Base-by-base conservation (phyloP, 1,140 invertebrate species). In the Leucophenga varia region DNA sequence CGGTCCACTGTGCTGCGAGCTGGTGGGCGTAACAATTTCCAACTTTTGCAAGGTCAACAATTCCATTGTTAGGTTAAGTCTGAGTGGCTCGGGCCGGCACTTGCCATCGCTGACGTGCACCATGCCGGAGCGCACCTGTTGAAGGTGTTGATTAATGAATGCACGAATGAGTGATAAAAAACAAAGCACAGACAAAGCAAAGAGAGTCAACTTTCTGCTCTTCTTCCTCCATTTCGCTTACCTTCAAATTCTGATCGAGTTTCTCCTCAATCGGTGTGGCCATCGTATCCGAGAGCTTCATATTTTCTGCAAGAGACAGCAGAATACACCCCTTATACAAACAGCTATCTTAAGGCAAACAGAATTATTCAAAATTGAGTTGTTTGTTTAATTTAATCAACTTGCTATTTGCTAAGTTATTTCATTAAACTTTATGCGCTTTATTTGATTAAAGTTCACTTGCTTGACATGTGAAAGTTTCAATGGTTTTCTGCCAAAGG, bases 71-170 rank as follows among this genome's bases (percentile, higher is more conserved):
- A 95, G 81, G 67, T 90, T 84, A 14, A 95, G 80, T 54, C 90
- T 81, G 69, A 91, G 88, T 20, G 88, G 85, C 67, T 90, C 82
- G 28, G 91, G 90, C 60, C 87, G 83, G 52, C 87, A 89, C 76
- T 93, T 93, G 31, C 91, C 91, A 82, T 96, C 92, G 77, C 89
- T 91, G 57, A 95, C 88, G 48, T 90, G 86, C 42, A 95, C 92
- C 85, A 94, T 90, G 46, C 92, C 91, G 57, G 84, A 88, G 60
- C 91, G 85, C 56, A 91, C 86, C 89, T 92, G 77, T 37, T 72
- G 60, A 51, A 59, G 54, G 13, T 47, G 19, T 12, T 12, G 10
- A 8, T 3, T 13, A 42, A 28, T 28, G 17, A n/a, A n/a, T n/a
- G n/a, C n/a, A n/a, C n/a, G n/a, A n/a, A n/a, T n/a, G n/a, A n/a